phyloP scores from a whole-genome alignment of 2,113 vertebrate species.

The Syngnathus typhle region DNA sequence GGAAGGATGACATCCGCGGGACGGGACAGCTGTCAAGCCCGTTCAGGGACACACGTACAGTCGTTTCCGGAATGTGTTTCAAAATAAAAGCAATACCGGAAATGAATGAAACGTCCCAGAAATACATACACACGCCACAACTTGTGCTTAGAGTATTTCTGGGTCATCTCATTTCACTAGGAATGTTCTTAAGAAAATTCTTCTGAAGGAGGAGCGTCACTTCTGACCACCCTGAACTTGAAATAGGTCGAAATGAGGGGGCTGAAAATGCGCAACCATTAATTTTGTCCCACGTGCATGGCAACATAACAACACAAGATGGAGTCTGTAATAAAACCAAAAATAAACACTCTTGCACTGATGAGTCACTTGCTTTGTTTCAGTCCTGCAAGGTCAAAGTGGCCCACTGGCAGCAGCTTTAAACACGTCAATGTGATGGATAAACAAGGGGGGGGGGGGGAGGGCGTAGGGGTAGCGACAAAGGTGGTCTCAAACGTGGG shows the following conservation, averaged over 20 bases:
- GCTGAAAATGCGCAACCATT: too few relatives aligned
- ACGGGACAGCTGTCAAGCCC: conserved; percentile 41
- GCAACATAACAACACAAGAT: background rate
- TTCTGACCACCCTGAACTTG: too few relatives aligned
- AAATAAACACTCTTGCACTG: background rate
- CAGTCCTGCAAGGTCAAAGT: background rate
- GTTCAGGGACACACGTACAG: accelerated
- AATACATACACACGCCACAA: too few relatives aligned
- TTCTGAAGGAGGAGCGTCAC: too few relatives aligned
- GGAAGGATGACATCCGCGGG: conserved; percentile 24
- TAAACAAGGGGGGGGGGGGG: background rate
- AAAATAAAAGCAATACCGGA: conserved; percentile 24
- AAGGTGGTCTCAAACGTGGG: background rate
- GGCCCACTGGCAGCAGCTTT: background rate
- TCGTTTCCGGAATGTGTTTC: conserved; percentile 8
- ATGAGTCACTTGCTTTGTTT: conserved; percentile 5
- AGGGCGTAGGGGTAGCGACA: background rate
- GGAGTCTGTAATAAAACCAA: background rate
- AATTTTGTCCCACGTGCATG: background rate
- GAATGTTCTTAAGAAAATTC: too few relatives aligned
- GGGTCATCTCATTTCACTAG: too few relatives aligned
- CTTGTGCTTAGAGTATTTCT: too few relatives aligned
- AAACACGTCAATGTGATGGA: background rate
- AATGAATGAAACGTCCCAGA: background rate
- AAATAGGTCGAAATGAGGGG: too few relatives aligned